These are phyloP conservation scores for Microctenopoma stevenorrisi DNA, from an alignment of 2,797 vertebrate species.

Conservation along the genomic window DNA sequence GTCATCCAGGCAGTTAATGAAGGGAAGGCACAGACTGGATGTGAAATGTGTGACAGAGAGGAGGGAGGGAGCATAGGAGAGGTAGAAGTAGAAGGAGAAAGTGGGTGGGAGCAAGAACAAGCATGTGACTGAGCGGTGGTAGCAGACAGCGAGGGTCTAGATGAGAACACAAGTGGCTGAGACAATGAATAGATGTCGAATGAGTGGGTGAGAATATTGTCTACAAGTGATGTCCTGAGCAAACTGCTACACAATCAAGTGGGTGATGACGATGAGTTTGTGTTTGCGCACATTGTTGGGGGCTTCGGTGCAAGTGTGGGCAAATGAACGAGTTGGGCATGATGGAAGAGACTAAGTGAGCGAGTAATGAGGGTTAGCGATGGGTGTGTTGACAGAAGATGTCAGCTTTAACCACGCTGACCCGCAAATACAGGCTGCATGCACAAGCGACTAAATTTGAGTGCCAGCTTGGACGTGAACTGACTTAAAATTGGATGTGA, in stretches of 20 bases:
- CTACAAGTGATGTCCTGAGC: constrained; percentile 52
- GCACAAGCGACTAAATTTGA: constrained; percentile 80
- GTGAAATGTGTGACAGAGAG: constrained; percentile 43
- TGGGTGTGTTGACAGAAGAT: constrained; percentile 84
- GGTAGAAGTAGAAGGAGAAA: constrained; percentile 35
- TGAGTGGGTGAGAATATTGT: constrained; percentile 57
- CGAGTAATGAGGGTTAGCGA: constrained; percentile 84
- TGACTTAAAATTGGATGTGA: constrained; percentile 76
- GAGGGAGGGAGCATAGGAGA: constrained; percentile 26
- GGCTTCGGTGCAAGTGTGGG: neutral
- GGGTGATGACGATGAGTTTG: constrained; percentile 43
- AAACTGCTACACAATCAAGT: constrained; percentile 64
- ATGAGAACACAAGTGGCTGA: constrained; percentile 53
- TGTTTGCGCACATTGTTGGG: constrained; percentile 18
- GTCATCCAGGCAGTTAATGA: constrained; percentile 70
- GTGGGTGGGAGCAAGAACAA: constrained; percentile 24
- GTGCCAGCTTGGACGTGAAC: constrained; percentile 78
- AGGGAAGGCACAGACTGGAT: constrained; percentile 50
- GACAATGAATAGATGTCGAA: constrained; percentile 45
- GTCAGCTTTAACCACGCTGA: constrained; percentile 84
- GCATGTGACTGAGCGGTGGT: constrained; percentile 43
- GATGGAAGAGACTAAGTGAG: constrained; percentile 77
- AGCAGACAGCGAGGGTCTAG: constrained; percentile 45
- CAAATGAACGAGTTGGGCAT: constrained; percentile 65
- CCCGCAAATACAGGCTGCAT: constrained; percentile 73